These are phyloP conservation scores for Istiophorus platypterus DNA, from an alignment of 2,113 vertebrate species.

Conservation along the genomic window DNA sequence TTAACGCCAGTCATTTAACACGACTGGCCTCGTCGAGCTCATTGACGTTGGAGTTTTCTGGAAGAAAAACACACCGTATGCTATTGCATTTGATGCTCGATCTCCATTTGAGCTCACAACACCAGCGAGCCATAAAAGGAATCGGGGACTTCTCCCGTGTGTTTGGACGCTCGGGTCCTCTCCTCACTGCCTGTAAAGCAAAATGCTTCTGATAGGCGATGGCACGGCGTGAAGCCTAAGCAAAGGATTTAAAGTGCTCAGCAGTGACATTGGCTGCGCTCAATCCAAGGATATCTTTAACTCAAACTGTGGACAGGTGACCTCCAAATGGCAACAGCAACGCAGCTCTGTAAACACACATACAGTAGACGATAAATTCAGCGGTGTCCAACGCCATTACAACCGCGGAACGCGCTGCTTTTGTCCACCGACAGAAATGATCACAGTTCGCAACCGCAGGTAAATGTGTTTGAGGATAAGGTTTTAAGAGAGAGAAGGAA, in stretches of 20 bases:
- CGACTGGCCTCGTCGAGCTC: not conserved
- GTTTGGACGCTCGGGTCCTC: not conserved
- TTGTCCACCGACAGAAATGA: not conserved
- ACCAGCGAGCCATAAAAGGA: slow-evolving; percentile 64
- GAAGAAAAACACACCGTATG: not conserved
- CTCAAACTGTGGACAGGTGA: slow-evolving; percentile 23
- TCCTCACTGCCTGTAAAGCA: not conserved
- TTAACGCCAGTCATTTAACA: not conserved
- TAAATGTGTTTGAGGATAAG: not conserved
- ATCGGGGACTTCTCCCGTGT: not conserved
- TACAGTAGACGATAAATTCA: not conserved
- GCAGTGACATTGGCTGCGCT: not conserved
- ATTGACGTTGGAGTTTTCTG: slow-evolving; percentile 16
- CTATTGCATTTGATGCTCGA: slow-evolving; percentile 58
- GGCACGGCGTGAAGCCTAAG: not conserved
- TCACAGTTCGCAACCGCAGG: not conserved
- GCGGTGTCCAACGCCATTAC: not conserved
- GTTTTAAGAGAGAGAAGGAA: not conserved
- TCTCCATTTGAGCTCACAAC: slow-evolving; percentile 52
- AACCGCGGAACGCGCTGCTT: not conserved
- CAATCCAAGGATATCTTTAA: slow-evolving; percentile 17
- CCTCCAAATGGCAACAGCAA: slow-evolving; percentile 13
- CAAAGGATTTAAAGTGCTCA: slow-evolving; percentile 13
- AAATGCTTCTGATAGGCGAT: not conserved
- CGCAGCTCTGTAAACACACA: not conserved